Conservation (phyloP, 2,888 invertebrate species). For the Spicauda simplicius region DNA sequence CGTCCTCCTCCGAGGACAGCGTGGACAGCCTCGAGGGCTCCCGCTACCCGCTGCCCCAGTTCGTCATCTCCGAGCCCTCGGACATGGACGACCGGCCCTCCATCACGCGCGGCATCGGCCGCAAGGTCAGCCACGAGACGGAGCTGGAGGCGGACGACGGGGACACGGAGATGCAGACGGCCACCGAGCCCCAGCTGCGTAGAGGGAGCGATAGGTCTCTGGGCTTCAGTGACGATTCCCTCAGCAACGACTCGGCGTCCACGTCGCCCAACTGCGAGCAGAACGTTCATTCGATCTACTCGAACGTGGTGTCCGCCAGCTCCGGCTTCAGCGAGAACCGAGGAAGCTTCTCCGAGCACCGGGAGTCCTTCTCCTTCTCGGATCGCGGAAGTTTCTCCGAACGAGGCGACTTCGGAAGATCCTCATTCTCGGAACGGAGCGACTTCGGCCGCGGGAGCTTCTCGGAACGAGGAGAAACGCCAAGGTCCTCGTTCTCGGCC, state of each 20-base stretch:
- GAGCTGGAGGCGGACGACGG: slow-evolving; percentile 61
- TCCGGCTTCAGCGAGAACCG: slow-evolving; percentile 86
- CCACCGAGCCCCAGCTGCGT: slow-evolving; percentile 73
- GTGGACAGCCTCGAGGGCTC: slow-evolving; percentile 87
- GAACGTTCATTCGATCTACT: slow-evolving; percentile 77
- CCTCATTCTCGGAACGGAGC: slow-evolving; percentile 83
- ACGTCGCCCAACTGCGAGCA: slow-evolving; percentile 84
- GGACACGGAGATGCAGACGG: slow-evolving; percentile 72
- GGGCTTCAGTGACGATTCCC: slow-evolving; percentile 89
- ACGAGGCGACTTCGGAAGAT: slow-evolving; percentile 72
- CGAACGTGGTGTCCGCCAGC: slow-evolving; percentile 83
- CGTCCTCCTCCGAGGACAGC: slow-evolving; percentile 90
- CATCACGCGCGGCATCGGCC: slow-evolving; percentile 91
- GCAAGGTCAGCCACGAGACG: slow-evolving; percentile 88
- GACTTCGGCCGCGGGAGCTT: slow-evolving; percentile 78
- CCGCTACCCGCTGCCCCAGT: slow-evolving; percentile 83
- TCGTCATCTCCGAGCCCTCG: slow-evolving; percentile 90
- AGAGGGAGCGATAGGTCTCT: slow-evolving; percentile 89
- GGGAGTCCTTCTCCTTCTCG: slow-evolving; percentile 79
- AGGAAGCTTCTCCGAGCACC: slow-evolving; percentile 76
- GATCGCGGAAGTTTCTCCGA: slow-evolving; percentile 79
- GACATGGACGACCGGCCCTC: slow-evolving; percentile 89
- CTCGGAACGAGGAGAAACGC: slow-evolving; percentile 77
- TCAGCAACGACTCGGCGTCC: slow-evolving; percentile 87
- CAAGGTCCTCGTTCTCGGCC: slow-evolving; percentile 75